Conservation (phyloP, 2,888 invertebrate species). For the Dasysyrphus albostriatus region DNA sequence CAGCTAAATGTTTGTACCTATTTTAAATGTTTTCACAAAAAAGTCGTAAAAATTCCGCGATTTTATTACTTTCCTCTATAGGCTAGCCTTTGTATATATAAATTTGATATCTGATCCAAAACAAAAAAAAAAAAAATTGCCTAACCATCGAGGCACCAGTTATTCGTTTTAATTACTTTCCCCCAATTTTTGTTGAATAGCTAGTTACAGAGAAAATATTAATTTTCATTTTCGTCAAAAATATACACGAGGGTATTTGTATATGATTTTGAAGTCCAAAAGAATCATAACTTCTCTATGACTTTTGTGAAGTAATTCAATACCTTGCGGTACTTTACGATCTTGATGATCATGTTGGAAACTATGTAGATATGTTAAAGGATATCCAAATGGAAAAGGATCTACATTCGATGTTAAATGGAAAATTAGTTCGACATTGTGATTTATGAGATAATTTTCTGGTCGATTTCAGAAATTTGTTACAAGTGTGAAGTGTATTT, state of each 20-base stretch:
- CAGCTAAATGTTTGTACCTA: slow-evolving; percentile 3
- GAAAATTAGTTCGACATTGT: slow-evolving; percentile 39
- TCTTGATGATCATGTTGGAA: slow-evolving; percentile 66
- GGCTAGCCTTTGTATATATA: background rate
- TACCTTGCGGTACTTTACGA: slow-evolving; percentile 68
- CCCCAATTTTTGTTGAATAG: slow-evolving; percentile 34
- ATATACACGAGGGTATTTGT: slow-evolving; percentile 29
- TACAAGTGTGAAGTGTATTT: slow-evolving; percentile 54
- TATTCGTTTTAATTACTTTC: slow-evolving; percentile 62
- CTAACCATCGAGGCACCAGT: slow-evolving; percentile 13
- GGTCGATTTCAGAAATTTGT: slow-evolving; percentile 72
- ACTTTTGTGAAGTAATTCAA: slow-evolving; percentile 68
- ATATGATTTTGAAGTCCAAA: slow-evolving; percentile 26
- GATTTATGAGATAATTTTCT: slow-evolving; percentile 76
- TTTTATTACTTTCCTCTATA: slow-evolving; percentile 69
- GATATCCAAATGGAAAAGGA: slow-evolving; percentile 41
- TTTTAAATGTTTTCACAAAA: slow-evolving; percentile 50
- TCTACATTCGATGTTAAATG: slow-evolving; percentile 15
- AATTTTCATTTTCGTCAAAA: slow-evolving; percentile 51
- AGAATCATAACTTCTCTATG: slow-evolving; percentile 24
- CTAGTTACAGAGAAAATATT: slow-evolving; percentile 46
- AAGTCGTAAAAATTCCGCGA: slow-evolving; percentile 72
- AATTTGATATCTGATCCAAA: slow-evolving; percentile 47
- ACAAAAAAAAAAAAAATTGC: slow-evolving; percentile 58
- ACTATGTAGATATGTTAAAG: slow-evolving; percentile 55